Conservation (phyloP, 2,888 invertebrate species). For the Hermaeophaga mercurialis region DNA sequence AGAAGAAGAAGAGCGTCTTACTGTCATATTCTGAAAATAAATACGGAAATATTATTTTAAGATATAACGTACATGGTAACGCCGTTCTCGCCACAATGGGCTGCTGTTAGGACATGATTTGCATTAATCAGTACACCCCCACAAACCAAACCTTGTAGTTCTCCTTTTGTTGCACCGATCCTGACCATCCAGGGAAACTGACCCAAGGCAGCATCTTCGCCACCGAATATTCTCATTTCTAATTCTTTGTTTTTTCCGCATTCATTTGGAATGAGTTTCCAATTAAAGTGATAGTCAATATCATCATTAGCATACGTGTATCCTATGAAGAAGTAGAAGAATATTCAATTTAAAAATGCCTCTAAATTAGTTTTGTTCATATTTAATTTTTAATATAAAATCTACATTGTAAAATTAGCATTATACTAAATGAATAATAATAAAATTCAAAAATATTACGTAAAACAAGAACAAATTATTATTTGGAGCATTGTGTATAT, state of each 20-base stretch:
- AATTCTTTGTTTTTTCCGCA: constrained; percentile 14
- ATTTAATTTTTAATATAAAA: neutral
- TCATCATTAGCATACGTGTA: neutral
- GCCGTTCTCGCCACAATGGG: constrained; percentile 18
- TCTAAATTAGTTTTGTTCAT: neutral
- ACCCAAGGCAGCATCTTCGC: constrained; percentile 13
- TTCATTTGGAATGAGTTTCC: constrained; percentile 5
- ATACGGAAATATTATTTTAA: too few relatives aligned
- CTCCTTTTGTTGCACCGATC: constrained; percentile 1
- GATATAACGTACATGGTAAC: constrained; percentile 10
- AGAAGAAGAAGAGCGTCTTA: too few relatives aligned
- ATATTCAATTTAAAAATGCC: neutral
- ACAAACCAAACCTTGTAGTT: constrained; percentile 3
- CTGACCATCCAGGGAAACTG: constrained; percentile 20
- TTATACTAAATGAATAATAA: too few relatives aligned
- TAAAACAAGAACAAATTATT: too few relatives aligned
- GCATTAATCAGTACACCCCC: constrained; percentile 12
- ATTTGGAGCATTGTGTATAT: too few relatives aligned
- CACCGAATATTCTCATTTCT: constrained; percentile 18
- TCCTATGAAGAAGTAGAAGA: neutral
- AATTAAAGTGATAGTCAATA: constrained; percentile 8
- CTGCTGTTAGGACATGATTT: constrained; percentile 14
- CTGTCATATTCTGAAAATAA: too few relatives aligned
- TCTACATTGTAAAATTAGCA: neutral
- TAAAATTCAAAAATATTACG: too few relatives aligned